Evolutionary conservation across 2,113 vertebrate species (phyloP).

Genomic region (Cisticola juncidis): DNA sequence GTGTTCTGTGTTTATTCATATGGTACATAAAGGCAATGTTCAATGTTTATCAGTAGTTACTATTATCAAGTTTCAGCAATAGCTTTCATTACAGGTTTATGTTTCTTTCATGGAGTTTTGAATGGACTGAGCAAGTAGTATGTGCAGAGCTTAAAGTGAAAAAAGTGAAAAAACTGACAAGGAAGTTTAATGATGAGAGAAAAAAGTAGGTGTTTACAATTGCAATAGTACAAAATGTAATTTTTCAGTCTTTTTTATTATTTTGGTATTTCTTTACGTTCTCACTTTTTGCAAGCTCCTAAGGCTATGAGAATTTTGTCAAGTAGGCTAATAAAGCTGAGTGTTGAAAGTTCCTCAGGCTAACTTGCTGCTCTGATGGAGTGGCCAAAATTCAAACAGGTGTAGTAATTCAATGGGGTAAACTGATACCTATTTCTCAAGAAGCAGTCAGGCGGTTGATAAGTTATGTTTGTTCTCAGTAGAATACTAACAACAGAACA

Average conservation of each 20-base stretch:
- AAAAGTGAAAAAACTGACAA: background rate
- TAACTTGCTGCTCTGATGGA: slow-evolving; percentile 7
- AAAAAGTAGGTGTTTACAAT: background rate
- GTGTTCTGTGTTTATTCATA: background rate
- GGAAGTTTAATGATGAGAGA: background rate
- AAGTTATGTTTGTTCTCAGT: slow-evolving; percentile 59
- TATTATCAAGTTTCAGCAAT: slow-evolving; percentile 4
- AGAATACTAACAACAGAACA: slow-evolving; percentile 18
- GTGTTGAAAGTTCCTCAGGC: slow-evolving; percentile 34
- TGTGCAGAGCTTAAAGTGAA: background rate
- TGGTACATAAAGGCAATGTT: background rate
- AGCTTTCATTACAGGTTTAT: background rate
- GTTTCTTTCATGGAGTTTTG: background rate
- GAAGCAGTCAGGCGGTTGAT: slow-evolving; percentile 41
- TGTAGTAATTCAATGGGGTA: slow-evolving; percentile 48
- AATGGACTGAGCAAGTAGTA: background rate
- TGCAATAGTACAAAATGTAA: background rate
- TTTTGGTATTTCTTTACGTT: background rate
- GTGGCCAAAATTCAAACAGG: slow-evolving; percentile 44
- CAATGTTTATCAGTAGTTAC: background rate
- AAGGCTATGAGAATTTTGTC: slow-evolving; percentile 26
- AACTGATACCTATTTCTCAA: slow-evolving; percentile 45
- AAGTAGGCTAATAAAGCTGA: slow-evolving; percentile 25
- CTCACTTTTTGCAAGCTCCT: background rate
- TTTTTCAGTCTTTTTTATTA: background rate